Evolutionary conservation across 2,797 vertebrate genomes (phyloP), one percentile per base, ranked within the genome.

Genomic region (Peromyscus eremicus): DNA sequence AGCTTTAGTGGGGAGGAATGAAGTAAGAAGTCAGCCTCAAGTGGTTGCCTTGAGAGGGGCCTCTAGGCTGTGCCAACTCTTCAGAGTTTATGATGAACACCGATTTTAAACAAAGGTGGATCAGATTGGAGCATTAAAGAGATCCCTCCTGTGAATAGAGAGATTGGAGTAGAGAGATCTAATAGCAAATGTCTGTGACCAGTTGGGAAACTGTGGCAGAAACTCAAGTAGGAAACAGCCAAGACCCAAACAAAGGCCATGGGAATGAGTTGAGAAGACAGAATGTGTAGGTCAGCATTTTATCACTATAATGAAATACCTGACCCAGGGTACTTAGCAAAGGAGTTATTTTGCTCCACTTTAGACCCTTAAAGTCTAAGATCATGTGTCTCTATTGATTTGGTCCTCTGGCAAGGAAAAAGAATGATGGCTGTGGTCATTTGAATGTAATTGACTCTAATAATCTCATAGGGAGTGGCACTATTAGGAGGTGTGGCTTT

Each of bases 91-190:
- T 75, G 32, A 8, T 34, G 2, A 82, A 73, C 17, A 71, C 2
- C 81, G 85, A 85, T 73, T 82, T 95, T 83, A 85, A 91, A 77
- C 23, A 77, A 68, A 88, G 40, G 11, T 40, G 16, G 40, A 43
- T 68, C 8, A 83, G 40, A 70, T 80, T 8, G 76, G 46, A 7
- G 1, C 64, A 11, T 77, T 73, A 57, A 92, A 32, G 66, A 92
- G 46, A 84, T 13, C 37, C 49, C 27, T 91, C n/a, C 11, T 55
- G n/a, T 66, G 17, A 2, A 77, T 23, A 66, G 40, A 34, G 19
- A 64, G 57, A 16, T 40, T 60, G 19, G 6, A 37, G 32, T 37
- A 19, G 4, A 32, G 23, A 21, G 1, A 10, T 90, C 34, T 37
- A 14, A 79, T 11, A 89, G 16, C 64, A 71, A 57, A 92, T 96